Base-by-base conservation (phyloP, 2,113 vertebrate species). In the Pampusana beccarii region DNA sequence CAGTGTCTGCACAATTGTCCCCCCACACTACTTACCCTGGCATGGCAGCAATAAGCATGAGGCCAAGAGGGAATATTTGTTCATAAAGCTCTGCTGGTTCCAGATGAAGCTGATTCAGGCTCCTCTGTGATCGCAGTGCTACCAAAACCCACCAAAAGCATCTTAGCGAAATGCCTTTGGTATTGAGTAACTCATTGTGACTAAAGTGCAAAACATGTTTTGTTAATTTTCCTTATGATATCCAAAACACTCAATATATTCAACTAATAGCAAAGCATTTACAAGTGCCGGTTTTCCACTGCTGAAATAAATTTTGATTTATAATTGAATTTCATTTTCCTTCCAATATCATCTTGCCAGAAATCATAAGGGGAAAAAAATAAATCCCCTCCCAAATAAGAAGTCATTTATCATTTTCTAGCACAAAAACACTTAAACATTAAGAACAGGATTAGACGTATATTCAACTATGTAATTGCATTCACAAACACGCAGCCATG, bases 361-460 rank as follows among this genome's bases (percentile, higher is more conserved):
- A 65, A 95, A 89, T 87, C 84, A 73, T 61, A 66, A 61, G 89
- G 83, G 83, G 67, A 40, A 89, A 92, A 88, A 62, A 80, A 70
- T 28, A 92, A 94, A 96, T 82, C 70, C 67, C 44, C 48, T 91
- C 84, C n/a, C 69, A 91, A 95, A 74, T 33, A 91, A 75, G 89
- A 65, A 93, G 77, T 23, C 48, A 0, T 97, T 96, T 81, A 92
- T 92, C 94, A 91, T 18, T 23, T 89, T 46, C 89, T 66, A 89
- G 71, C 62, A 75, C 89, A 92, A 48, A 48, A 91, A 74, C 84
- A 90, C 74, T 95, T 91, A 70, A 56, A 38, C 72, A 50, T 71
- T 34, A 67, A 81, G 80, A 86, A 16, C 1, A 28, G 91, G 73
- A 95, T 92, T 79, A 95, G 90, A 85, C 66, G 88, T 53, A 95